Evolutionary conservation across 2,797 vertebrate genomes (phyloP), one percentile per base, ranked within the genome.

Genomic region (Phoxinus dragarum): DNA sequence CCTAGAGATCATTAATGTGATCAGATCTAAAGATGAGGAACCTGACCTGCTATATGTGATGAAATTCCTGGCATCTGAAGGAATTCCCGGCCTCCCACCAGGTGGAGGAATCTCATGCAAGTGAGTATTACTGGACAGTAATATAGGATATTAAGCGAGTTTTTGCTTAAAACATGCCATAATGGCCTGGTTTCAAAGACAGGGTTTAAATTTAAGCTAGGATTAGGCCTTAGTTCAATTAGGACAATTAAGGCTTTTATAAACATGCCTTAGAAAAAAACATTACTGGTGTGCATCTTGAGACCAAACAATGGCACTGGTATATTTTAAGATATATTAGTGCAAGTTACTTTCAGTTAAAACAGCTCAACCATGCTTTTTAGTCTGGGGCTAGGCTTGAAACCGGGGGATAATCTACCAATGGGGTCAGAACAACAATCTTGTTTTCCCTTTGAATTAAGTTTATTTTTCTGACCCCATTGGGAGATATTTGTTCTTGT

Each of bases 91-190:
- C 47, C 94, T 97, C 23, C 97, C 96, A 85, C 94, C 95, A n/a
- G 96, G 96, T 52, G 96, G 96, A 21, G 96, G 96, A 34, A 91
- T 97, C 88, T 94, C 94, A 81, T 96, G 96, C 96, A 94, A 95
- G 94, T 97, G 84, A 95, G 96, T 69, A 34, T 1, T 21, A 61
- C 54, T 40, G 27, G 5, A 34, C 42, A 23, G n/a, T 34, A 4
- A 23, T 47, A 34, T 36, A 64, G n/a, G 8, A 73, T 5, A 72
- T 16, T 23, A 23, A 23, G n/a, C 12, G 9, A n/a, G 56, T 59
- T 59, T 59, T 61, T 61, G 23, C n/a, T 64, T 64, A 5, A 61
- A 31, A 14, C 8, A 31, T 11, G 59, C 31, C 11, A 56, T 23
- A 56, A 23, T 56, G 14, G 44, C 44, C 44, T 47, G 12, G 44